A percentile compares a stretch with the other conserved stretches of the same genome.
phyloP scores from a whole-genome alignment of 2,888 invertebrate species.

The Aphidoletes aphidimyza region DNA sequence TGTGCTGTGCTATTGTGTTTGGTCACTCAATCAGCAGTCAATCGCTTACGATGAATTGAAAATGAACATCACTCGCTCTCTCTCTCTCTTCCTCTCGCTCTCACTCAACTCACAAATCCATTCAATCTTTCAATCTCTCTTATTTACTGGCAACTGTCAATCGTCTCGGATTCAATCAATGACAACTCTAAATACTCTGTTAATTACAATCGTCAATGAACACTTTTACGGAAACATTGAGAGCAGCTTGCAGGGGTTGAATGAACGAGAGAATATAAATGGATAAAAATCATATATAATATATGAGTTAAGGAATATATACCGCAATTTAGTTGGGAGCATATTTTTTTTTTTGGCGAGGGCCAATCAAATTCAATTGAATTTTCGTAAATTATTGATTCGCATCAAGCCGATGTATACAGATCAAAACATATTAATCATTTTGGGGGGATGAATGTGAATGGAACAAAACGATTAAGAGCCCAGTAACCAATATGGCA shows the following conservation, averaged over 20 bases:
- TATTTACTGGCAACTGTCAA: too few species aligned
- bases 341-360: too few species aligned
- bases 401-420: neutral
- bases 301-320: too few species aligned
- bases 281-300: too few species aligned
- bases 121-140: conserved; percentile 6
- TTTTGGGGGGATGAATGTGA: neutral
- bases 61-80: too few species aligned
- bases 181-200: neutral
- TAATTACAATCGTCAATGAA: neutral
- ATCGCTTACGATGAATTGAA: too few species aligned
- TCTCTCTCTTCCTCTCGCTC: too few species aligned
- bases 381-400: neutral
- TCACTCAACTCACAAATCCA: neutral
- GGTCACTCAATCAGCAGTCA: too few species aligned
- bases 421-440: neutral
- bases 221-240: neutral
- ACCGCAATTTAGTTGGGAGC: too few species aligned
- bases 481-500: neutral
- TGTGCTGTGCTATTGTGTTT: too few species aligned
- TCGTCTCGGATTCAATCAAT: neutral
- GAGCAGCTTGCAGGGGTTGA: neutral
- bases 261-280: neutral
- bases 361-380: conserved; percentile 9
- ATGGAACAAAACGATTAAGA: neutral